Evolutionary conservation across 2,888 invertebrate genomes (phyloP), one percentile per base, ranked within the genome.

Genomic region (Bruchidius siliquastri): DNA sequence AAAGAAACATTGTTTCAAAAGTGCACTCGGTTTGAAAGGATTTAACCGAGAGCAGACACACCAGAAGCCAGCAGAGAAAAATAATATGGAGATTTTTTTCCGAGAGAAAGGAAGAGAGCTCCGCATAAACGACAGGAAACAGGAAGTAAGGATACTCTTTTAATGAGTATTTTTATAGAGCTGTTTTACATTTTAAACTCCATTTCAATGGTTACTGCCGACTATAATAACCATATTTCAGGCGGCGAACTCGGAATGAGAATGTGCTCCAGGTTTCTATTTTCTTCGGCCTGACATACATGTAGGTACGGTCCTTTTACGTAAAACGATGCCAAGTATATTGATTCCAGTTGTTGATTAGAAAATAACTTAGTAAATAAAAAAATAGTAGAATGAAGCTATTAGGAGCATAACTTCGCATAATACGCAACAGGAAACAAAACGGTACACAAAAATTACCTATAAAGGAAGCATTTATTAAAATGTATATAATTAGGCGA

Each of bases 101-200:
- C 32, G 71, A 73, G 78, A 79, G 76, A 80, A 79, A 80, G 82
- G 84, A 83, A 83, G 82, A 77, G 80, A 79, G 76, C 76, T 78
- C 76, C 80, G 81, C 79, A 83, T 80, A 82, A 85, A 85, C 82
- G 83, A 81, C 85, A 83, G 85, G 85, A 85, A 85, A 82, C 85
- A 84, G 85, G 85, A 85, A 84, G 83, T 80, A 79, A 80, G 81
- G 82, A 83, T 83, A 81, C 84, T 84, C 84, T 84, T 84, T 84
- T 79, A 78, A 82, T 81, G 85, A 85, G 84, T 84, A 85, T 85
- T 86, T 85, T 85, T 84, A 82, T 82, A 81, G 82, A 80, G 78
- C 82, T 82, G 80, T 80, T 82, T 83, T 83, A 82, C 82, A 82
- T 82, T 82, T 81, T 79, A 78, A 79, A 82, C 77, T 80, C 75